Percentiles rank a stretch among this genome's conserved stretches.
phyloP scores from a whole-genome alignment of 2,888 invertebrate species.

The Hetaerina titia region DNA sequence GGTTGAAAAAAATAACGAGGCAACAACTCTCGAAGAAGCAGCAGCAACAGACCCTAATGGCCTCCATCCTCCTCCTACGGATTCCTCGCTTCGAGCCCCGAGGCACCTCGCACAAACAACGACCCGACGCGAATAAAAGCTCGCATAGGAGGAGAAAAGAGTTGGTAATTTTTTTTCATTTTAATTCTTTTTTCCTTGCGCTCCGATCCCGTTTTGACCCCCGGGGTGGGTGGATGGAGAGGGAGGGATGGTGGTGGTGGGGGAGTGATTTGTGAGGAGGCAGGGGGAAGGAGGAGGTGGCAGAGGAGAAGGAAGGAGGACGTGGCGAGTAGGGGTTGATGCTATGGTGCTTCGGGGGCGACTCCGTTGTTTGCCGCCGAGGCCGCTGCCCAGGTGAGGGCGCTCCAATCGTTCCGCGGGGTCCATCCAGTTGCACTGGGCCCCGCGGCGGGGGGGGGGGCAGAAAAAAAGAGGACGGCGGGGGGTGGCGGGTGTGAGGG shows the following conservation, averaged over 20 bases:
- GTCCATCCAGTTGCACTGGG: background rate
- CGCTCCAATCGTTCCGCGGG: background rate
- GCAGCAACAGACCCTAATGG: background rate
- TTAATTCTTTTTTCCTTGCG: background rate
- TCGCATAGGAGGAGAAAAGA: background rate
- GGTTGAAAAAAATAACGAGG: background rate
- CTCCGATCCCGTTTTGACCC: constrained; percentile 10
- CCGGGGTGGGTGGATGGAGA: background rate
- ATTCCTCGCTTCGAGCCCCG: constrained; percentile 24
- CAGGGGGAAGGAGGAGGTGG: background rate
- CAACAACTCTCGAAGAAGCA: background rate
- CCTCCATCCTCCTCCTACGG: background rate
- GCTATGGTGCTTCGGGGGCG: background rate
- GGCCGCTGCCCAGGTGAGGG: constrained; percentile 15
- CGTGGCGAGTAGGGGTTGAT: background rate
- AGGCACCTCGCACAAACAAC: background rate
- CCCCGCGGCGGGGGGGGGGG: background rate
- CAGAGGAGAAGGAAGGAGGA: background rate
- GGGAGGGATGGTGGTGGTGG: background rate
- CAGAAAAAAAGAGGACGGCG: background rate
- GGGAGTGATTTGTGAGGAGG: background rate
- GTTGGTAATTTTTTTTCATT: background rate
- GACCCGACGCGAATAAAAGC: constrained; percentile 13
- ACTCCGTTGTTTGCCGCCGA: background rate
- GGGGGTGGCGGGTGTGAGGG: background rate